Evolutionary conservation across 2,888 invertebrate species (phyloP), one percentile per base, ranked within the genome.

Genomic region (Oligia strigilis): DNA sequence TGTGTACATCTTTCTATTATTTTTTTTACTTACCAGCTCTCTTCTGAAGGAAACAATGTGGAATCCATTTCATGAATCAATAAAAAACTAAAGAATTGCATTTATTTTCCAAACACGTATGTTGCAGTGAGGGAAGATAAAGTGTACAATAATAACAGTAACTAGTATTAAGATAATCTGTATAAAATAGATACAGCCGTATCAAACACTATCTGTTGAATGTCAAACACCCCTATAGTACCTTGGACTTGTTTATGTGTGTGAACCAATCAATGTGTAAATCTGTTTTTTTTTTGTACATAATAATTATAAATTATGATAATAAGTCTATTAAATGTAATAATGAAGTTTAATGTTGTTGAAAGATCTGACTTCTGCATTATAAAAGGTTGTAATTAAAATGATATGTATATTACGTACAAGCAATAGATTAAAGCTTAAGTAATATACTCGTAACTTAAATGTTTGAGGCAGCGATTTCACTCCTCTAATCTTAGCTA

Each of bases 371-470:
- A 93, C 92, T 94, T 92, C 93, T 92, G 89, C 91, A 91, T 88
- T 89, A 88, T 90, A 91, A 82, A 87, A 87, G 95, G 95, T 95
- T 95, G 95, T 95, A 94, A 93, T 91, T 89, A 83, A 93, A 92
- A 92, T 91, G 89, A 91, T 86, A 82, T 73, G 64, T 80, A 84
- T 82, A 84, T 77, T 80, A 88, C 86, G 91, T 91, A 93, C 90
- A 94, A 95, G 95, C 94, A 95, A 95, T 95, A 94, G 92, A 87
- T 91, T 85, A 90, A 89, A 90, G 90, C 89, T 83, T 90, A 89
- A 86, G 87, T 78, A 75, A 72, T 75, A 72, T 72, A 83, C 74
- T 78, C 58, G 43, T 84, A 75, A 87, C 80, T 82, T 89, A 77
- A 81, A 82, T 84, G 77, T 79, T 74, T 60, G 73, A 60, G 66